Evolutionary conservation across 64 coral and sea anemone genomes (phyloP).

Genomic region (Montipora cactus): DNA sequence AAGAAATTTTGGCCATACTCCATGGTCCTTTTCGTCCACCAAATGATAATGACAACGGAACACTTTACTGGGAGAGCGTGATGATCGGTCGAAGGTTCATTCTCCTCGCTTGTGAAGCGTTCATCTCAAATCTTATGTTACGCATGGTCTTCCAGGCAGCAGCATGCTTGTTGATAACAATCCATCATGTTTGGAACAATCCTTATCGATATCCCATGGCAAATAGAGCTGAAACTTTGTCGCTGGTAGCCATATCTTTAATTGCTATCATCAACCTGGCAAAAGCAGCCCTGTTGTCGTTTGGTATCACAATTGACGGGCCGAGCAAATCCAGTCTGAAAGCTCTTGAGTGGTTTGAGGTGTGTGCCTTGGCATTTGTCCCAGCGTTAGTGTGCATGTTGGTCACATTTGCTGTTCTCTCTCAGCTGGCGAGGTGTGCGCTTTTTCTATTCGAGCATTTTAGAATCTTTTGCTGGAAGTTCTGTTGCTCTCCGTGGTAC

Average conservation of each 20-base stretch:
- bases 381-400: conserved; percentile 10
- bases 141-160: conserved; percentile 50
- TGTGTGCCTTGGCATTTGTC: neutral
- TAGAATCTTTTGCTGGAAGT: neutral
- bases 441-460: neutral
- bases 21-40: conserved; percentile 68
- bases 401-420: conserved; percentile 1
- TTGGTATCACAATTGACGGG: no score
- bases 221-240: conserved; percentile 63
- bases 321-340: no score
- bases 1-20: neutral
- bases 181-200: conserved; percentile 53
- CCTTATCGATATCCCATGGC: conserved; percentile 63
- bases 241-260: conserved; percentile 56
- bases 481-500: neutral
- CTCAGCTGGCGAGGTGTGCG: conserved; percentile 10
- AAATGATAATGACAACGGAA: conserved; percentile 7
- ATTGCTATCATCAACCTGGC: conserved; percentile 63
- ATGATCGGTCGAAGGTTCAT: conserved; percentile 80
- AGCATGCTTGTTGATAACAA: conserved; percentile 55
- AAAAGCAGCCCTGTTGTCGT: no score
- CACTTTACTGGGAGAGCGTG: conserved; percentile 91
- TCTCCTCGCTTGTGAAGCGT: conserved; percentile 57
- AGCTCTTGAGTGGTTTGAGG: no score
- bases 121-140: conserved; percentile 60